Evolutionary conservation across 2,888 invertebrate genomes (phyloP).

Genomic region (Orthosia gothica): DNA sequence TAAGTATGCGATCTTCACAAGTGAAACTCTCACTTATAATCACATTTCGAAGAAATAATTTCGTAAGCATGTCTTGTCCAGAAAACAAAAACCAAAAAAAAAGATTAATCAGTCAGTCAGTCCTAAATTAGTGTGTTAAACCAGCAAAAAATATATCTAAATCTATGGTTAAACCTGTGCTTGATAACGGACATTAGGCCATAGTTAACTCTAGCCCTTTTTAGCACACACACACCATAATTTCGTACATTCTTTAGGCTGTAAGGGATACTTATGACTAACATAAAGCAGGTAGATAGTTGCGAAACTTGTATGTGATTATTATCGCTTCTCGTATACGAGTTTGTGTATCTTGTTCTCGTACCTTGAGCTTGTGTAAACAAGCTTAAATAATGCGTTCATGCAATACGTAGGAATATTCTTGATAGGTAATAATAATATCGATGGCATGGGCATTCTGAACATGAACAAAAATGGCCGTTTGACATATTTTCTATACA

Average conservation of each 20-base stretch:
- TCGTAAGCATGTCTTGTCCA: constrained; percentile 5
- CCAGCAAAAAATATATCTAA: too few species aligned
- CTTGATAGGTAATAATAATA: constrained; percentile 37
- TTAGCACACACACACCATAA: constrained; percentile 42
- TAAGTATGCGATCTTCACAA: constrained; percentile 4
- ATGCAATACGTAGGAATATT: constrained; percentile 37
- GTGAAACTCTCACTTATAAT: not conserved
- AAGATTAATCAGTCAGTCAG: constrained; percentile 26
- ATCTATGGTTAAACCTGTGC: too few species aligned
- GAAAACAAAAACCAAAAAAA: not conserved
- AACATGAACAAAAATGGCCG: too few species aligned
- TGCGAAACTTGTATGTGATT: constrained; percentile 68
- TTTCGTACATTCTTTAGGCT: constrained; percentile 56
- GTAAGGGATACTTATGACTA: constrained; percentile 60
- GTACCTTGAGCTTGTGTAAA: constrained; percentile 64
- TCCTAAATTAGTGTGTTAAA: constrained; percentile 59
- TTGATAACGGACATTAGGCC: constrained; percentile 50
- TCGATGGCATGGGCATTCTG: constrained; percentile 27
- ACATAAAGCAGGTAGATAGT: constrained; percentile 60
- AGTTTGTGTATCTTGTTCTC: constrained; percentile 62
- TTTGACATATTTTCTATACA: too few species aligned
- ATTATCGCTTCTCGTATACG: constrained; percentile 59
- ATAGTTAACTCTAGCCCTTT: constrained; percentile 53
- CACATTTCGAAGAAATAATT: constrained; percentile 31
- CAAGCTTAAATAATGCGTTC: constrained; percentile 64